phyloP scores from a whole-genome alignment of 2,888 invertebrate species.

The Palloptera scutellata region DNA sequence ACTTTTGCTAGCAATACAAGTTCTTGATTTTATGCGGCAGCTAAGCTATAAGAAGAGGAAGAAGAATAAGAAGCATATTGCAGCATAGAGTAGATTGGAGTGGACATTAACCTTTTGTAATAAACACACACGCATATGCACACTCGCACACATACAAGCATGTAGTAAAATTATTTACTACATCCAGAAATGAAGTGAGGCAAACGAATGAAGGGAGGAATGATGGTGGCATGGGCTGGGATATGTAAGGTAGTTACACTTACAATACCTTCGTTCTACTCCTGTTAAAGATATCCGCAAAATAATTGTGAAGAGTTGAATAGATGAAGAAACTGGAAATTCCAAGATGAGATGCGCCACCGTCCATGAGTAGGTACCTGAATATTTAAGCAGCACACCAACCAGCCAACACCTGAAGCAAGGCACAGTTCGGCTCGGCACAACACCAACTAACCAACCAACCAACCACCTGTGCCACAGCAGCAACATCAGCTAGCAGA shows the following conservation, averaged over 20 bases:
- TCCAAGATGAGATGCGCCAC: too few species aligned
- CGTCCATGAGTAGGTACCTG: too few species aligned
- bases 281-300: slow-evolving; percentile 45
- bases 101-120: slow-evolving; percentile 29
- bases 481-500: slow-evolving; percentile 8
- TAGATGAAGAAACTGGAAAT: slow-evolving; percentile 28
- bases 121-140: background rate
- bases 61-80: too few species aligned
- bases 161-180: too few species aligned
- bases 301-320: slow-evolving; percentile 54
- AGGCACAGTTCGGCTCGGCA: background rate
- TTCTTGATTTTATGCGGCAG: slow-evolving; percentile 27
- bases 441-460: slow-evolving; percentile 5
- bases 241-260: background rate
- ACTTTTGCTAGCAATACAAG: slow-evolving; percentile 26
- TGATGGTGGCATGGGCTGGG: background rate
- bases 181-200: background rate
- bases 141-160: background rate
- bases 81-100: background rate
- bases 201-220: background rate
- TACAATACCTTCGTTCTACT: slow-evolving; percentile 8
- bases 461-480: background rate
- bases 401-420: too few species aligned
- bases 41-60: too few species aligned
- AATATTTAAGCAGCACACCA: too few species aligned